phyloP scores from a whole-genome alignment of 2,113 vertebrate genomes.

The Coptodon bakossiorum region DNA sequence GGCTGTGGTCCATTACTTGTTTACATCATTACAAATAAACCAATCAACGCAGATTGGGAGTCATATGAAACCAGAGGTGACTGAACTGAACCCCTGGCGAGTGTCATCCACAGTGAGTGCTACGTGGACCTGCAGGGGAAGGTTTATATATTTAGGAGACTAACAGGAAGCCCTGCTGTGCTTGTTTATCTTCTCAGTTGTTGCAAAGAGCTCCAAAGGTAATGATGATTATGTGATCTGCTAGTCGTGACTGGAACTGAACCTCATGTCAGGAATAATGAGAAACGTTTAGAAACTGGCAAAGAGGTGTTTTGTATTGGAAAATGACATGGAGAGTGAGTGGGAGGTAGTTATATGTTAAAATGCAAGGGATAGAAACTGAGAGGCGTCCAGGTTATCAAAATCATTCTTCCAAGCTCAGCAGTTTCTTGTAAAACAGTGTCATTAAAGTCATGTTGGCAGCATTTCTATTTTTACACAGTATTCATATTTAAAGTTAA shows the following conservation, averaged over 20 bases:
- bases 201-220: neutral
- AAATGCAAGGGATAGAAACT: neutral
- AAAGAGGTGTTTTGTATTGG: neutral
- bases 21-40: neutral
- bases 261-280: neutral
- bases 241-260: neutral
- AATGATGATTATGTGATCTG: neutral
- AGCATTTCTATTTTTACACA: neutral
- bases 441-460: neutral
- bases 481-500: neutral
- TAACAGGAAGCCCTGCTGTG: neutral
- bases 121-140: neutral
- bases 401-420: neutral
- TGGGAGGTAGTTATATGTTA: neutral
- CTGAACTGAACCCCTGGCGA: neutral
- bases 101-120: neutral
- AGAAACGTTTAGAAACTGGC: neutral
- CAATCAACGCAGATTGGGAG: neutral
- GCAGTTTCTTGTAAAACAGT: neutral
- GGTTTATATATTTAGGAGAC: neutral
- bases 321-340: neutral
- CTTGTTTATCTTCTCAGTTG: neutral
- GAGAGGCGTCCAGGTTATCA: neutral
- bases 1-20: neutral
- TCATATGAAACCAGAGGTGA: neutral